A percentile compares a stretch with the other conserved stretches of the same genome.
Evolutionary conservation across 2,797 vertebrate genomes (phyloP).

Genomic region (Labroides dimidiatus): DNA sequence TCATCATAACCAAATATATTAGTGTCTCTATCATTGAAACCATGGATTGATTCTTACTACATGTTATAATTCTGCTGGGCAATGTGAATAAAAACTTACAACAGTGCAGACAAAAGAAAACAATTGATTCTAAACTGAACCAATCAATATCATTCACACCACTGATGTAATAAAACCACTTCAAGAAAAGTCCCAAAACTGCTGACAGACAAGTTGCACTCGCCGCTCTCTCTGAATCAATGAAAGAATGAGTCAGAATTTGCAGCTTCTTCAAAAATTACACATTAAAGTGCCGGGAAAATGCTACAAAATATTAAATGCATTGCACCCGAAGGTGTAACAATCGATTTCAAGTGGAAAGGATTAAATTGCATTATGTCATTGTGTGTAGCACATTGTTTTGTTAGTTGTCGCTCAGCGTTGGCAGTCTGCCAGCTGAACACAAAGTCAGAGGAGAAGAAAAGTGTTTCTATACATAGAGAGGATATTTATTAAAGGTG

Average conservation of each 20-base stretch:
- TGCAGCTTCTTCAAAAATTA: slow-evolving; percentile 78
- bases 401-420: slow-evolving; percentile 72
- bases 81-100: slow-evolving; percentile 54
- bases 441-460: slow-evolving; percentile 47
- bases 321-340: slow-evolving; percentile 78
- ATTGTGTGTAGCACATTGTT: slow-evolving; percentile 71
- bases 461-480: slow-evolving; percentile 27
- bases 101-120: slow-evolving; percentile 44
- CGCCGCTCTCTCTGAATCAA: slow-evolving; percentile 58
- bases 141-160: slow-evolving; percentile 75
- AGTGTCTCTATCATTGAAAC: slow-evolving; percentile 42
- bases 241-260: slow-evolving; percentile 64
- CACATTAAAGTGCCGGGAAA: slow-evolving; percentile 68
- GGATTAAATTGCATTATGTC: slow-evolving; percentile 71
- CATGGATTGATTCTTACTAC: slow-evolving; percentile 47
- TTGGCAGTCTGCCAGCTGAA: slow-evolving; percentile 58
- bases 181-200: slow-evolving; percentile 65
- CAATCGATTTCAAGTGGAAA: slow-evolving; percentile 76
- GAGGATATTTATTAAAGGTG: slow-evolving; percentile 14
- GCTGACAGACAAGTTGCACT: slow-evolving; percentile 68
- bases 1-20: slow-evolving; percentile 36
- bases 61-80: slow-evolving; percentile 36
- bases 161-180: slow-evolving; percentile 69
- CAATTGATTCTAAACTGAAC: slow-evolving; percentile 66
- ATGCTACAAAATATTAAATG: slow-evolving; percentile 74